A percentile compares a stretch with the other conserved stretches of the same genome.
phyloP scores from a whole-genome alignment of 2,888 invertebrate genomes.

The Eremobia ochroleuca region DNA sequence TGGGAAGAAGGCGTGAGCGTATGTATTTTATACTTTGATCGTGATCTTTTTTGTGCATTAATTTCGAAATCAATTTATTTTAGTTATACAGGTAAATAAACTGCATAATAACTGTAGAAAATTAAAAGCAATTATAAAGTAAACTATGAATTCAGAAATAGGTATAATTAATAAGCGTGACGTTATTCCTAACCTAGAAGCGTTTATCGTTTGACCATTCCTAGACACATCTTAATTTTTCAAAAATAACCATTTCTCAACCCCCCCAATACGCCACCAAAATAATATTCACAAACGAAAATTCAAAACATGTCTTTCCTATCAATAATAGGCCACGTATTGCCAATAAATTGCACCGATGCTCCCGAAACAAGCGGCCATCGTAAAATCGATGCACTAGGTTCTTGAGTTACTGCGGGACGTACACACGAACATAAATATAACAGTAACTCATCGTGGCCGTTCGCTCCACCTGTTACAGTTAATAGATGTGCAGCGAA shows the following conservation, averaged over 20 bases:
- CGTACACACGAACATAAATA: constrained; percentile 82
- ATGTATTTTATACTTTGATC: not conserved
- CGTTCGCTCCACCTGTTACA: constrained; percentile 86
- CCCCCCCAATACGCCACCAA: not conserved
- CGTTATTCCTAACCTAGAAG: not conserved
- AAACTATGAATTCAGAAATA: not conserved
- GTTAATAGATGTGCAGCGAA: constrained; percentile 82
- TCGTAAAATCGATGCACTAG: constrained; percentile 71
- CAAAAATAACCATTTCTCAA: not conserved
- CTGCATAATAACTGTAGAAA: not conserved
- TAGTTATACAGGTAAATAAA: not conserved
- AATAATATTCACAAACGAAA: constrained; percentile 51
- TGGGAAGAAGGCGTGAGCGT: not conserved
- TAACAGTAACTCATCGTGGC: constrained; percentile 85
- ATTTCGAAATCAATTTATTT: not conserved
- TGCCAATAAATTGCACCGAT: constrained; percentile 67
- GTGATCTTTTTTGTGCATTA: not conserved
- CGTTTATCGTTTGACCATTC: no score
- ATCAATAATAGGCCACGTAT: constrained; percentile 67
- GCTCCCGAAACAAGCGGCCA: constrained; percentile 68
- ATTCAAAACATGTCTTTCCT: constrained; percentile 63
- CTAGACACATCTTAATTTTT: not conserved
- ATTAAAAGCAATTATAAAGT: not conserved
- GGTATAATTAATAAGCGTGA: not conserved
- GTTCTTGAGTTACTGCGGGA: constrained; percentile 74